Evolutionary conservation across 2,888 invertebrate species (phyloP).

Genomic region (Nephrotoma flavescens): DNA sequence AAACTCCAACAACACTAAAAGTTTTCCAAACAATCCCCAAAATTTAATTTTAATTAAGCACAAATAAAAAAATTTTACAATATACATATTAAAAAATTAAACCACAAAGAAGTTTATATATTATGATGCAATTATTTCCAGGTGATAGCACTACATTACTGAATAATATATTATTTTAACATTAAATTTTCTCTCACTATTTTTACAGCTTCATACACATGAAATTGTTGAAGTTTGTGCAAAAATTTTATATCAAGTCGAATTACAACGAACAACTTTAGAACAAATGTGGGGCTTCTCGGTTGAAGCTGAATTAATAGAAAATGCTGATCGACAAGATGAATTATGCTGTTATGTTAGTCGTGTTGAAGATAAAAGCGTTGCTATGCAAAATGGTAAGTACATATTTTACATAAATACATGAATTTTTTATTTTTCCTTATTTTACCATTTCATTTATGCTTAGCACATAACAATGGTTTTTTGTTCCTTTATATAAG

Average conservation of each 20-base stretch:
- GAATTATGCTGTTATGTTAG: constrained; percentile 95
- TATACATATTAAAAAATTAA: too few species aligned
- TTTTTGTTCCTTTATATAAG: background rate
- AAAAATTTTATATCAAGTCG: constrained; percentile 93
- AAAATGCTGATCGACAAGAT: constrained; percentile 90
- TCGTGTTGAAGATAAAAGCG: constrained; percentile 88
- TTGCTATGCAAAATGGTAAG: constrained; percentile 91
- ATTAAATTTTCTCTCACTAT: background rate
- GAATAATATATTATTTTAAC: background rate
- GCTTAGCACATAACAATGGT: background rate
- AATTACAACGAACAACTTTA: constrained; percentile 73
- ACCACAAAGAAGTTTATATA: too few species aligned
- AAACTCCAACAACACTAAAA: too few species aligned
- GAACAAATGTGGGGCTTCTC: constrained; percentile 98
- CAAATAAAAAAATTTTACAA: too few species aligned
- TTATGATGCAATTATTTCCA: too few species aligned
- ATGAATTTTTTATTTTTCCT: background rate
- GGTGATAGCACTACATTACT: too few species aligned
- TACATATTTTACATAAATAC: constrained; percentile 10
- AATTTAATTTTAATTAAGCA: too few species aligned
- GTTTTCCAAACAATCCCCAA: too few species aligned
- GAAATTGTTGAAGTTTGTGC: constrained; percentile 93
- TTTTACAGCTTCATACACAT: constrained; percentile 71
- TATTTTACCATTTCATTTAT: background rate
- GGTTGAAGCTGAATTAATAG: constrained; percentile 92